phyloP scores from a whole-genome alignment of 2,797 vertebrate species.

The Ceryle rudis region DNA sequence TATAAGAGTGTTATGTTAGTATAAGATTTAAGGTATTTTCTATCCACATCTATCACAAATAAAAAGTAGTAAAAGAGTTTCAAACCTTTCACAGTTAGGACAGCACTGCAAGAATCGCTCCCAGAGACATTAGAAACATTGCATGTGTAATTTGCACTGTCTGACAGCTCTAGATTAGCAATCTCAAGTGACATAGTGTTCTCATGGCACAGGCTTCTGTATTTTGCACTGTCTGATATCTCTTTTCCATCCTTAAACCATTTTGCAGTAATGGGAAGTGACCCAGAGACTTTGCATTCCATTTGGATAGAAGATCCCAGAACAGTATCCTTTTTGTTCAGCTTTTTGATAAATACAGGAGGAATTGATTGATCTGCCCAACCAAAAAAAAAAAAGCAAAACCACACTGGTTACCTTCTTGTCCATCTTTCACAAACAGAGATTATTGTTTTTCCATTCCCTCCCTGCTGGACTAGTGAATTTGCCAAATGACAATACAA shows the following conservation, averaged over 20 bases:
- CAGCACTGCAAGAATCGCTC: slow-evolving; percentile 87
- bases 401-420: slow-evolving; percentile 44
- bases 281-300: slow-evolving; percentile 94
- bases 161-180: slow-evolving; percentile 88
- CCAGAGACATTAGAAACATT: slow-evolving; percentile 92
- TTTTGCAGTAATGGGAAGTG: slow-evolving; percentile 91
- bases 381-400: slow-evolving; percentile 53
- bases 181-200: slow-evolving; percentile 89
- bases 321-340: slow-evolving; percentile 90
- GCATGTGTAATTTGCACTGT: slow-evolving; percentile 92
- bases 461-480: not conserved
- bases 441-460: not conserved
- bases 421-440: not conserved
- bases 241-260: slow-evolving; percentile 94
- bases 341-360: slow-evolving; percentile 93
- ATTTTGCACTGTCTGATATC: slow-evolving; percentile 90
- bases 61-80: slow-evolving; percentile 52
- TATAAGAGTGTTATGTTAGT: not conserved
- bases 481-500: slow-evolving; percentile 75
- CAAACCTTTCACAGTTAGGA: slow-evolving; percentile 86
- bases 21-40: slow-evolving; percentile 22
- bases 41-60: not conserved
- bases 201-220: slow-evolving; percentile 91
- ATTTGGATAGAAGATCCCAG: slow-evolving; percentile 91
- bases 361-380: slow-evolving; percentile 93